These are phyloP conservation scores for Allacma fusca DNA, from an alignment of 2,888 invertebrate species.

Conservation along the genomic window DNA sequence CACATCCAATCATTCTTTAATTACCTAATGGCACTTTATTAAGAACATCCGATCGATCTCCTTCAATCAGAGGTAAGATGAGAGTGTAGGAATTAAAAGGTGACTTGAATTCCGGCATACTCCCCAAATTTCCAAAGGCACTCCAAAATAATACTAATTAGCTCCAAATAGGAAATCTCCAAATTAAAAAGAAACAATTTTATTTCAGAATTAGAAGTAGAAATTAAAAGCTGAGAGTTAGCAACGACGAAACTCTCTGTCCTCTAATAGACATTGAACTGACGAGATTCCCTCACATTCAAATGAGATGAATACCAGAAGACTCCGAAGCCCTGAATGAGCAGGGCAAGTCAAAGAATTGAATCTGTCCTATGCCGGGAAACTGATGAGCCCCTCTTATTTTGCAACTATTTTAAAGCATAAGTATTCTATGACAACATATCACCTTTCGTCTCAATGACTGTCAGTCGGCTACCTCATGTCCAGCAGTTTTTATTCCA, in stretches of 20 bases:
- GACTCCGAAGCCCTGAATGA: neutral
- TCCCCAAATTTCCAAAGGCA: neutral
- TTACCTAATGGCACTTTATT: slow-evolving; percentile 39
- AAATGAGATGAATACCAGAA: no score
- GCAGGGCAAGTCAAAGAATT: neutral
- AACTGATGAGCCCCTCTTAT: neutral
- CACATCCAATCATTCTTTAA: no score
- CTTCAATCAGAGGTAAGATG: slow-evolving; percentile 37
- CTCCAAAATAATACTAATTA: neutral
- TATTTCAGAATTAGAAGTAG: no score
- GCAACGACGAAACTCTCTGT: neutral
- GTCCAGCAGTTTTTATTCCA: no score
- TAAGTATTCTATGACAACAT: neutral
- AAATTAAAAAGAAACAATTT: neutral
- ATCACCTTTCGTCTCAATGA: neutral
- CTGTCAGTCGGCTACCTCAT: no score
- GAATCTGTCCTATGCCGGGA: neutral
- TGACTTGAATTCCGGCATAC: slow-evolving; percentile 36
- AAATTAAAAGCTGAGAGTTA: neutral
- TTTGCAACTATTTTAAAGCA: neutral
- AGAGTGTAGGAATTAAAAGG: slow-evolving; percentile 31
- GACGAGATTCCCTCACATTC: no score
- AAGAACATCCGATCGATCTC: slow-evolving; percentile 43
- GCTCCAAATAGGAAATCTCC: neutral
- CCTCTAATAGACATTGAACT: slow-evolving; percentile 32